Percentiles rank a stretch among this genome's conserved stretches.
Conservation (phyloP, 2,113 vertebrate species). For the Platysteira castanea region DNA sequence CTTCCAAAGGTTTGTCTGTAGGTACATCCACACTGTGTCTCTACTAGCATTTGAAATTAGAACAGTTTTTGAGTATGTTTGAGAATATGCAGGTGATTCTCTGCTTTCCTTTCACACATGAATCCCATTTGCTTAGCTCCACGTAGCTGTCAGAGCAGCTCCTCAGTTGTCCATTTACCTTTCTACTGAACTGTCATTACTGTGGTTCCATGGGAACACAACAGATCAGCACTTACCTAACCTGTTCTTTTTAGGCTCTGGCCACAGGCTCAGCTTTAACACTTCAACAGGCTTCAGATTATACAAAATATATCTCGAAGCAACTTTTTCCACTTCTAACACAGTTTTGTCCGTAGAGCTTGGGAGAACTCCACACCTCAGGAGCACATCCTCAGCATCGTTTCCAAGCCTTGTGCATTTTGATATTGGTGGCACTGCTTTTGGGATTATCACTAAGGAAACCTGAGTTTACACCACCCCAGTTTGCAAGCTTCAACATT, state of each 20-base stretch:
- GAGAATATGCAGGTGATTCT: background rate
- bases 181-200: background rate
- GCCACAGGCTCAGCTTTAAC: background rate
- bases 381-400: background rate
- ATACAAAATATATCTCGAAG: background rate
- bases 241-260: background rate
- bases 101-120: background rate
- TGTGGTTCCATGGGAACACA: accelerated
- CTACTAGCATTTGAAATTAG: background rate
- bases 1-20: background rate
- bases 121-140: background rate
- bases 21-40: background rate
- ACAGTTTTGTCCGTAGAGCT: background rate
- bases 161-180: background rate
- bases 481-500: background rate
- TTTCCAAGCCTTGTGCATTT: background rate
- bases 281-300: background rate
- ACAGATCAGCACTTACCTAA: background rate
- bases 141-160: background rate
- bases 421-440: background rate
- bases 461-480: background rate
- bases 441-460: background rate
- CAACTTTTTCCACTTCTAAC: background rate
- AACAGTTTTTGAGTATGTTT: background rate
- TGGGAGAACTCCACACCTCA: background rate